Percentiles rank a stretch among this genome's conserved stretches.
phyloP scores from a whole-genome alignment of 2,888 invertebrate genomes.

The Bhutanitis thaidina region DNA sequence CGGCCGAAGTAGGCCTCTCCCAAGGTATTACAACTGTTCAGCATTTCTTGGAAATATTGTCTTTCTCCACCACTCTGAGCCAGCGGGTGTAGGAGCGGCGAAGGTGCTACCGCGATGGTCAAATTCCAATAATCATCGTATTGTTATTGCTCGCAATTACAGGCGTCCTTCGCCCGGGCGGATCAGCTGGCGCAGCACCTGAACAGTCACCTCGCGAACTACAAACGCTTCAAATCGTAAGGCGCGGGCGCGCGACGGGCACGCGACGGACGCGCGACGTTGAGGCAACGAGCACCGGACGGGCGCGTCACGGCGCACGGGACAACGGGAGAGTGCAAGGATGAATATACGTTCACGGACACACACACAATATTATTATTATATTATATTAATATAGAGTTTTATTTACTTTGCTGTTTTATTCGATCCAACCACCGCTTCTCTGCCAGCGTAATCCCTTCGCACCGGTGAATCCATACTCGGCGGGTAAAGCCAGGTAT shows the following conservation, averaged over 20 bases:
- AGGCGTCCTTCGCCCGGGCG: conserved; percentile 70
- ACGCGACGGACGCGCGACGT: background rate
- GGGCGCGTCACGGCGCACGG: conserved; percentile 12
- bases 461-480: no score
- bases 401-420: conserved; percentile 50
- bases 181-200: conserved; percentile 71
- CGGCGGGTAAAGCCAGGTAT: no score
- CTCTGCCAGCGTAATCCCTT: no score
- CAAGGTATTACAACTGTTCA: no score
- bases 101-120: no score
- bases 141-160: no score
- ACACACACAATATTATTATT: conserved; percentile 52
- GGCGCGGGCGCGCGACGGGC: background rate
- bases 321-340: conserved; percentile 43
- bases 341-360: conserved; percentile 32
- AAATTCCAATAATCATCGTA: no score
- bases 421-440: conserved; percentile 25
- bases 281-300: background rate
- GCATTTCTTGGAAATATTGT: no score
- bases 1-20: no score
- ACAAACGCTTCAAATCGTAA: conserved; percentile 69
- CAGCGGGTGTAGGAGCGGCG: no score
- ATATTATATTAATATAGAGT: conserved; percentile 67
- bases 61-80: no score
- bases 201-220: conserved; percentile 74